A percentile compares a stretch with the other conserved stretches of the same genome.
Evolutionary conservation across 2,888 invertebrate genomes (phyloP).

Genomic region (Nephrotoma flavescens): DNA sequence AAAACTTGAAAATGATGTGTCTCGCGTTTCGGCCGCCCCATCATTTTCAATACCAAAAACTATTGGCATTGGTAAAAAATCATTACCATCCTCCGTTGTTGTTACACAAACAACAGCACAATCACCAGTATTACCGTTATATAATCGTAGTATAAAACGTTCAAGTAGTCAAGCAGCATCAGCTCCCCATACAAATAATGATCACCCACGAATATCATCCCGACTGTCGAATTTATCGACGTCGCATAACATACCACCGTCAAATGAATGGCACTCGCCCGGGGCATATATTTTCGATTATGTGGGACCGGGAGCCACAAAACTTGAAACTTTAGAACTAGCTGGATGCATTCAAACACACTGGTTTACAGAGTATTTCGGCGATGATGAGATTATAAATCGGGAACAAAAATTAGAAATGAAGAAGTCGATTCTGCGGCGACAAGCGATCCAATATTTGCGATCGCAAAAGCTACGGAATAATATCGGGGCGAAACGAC

Average conservation of each 20-base stretch:
- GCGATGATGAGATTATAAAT: constrained; percentile 8
- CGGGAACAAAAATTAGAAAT: constrained; percentile 29
- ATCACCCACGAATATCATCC: constrained; percentile 41
- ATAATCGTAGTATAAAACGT: background rate
- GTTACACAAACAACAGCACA: background rate
- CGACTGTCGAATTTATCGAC: background rate
- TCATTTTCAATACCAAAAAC: background rate
- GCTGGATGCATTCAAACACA: constrained; percentile 23
- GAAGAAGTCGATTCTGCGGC: constrained; percentile 23
- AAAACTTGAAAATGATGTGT: background rate
- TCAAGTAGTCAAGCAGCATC: background rate
- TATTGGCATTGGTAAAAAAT: background rate
- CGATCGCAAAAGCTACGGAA: constrained; percentile 24
- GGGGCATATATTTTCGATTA: constrained; percentile 35
- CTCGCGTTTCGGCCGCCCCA: background rate
- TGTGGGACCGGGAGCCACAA: constrained; percentile 17
- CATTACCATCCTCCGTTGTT: background rate
- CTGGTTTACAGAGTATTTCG: constrained; percentile 19
- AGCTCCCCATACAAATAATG: constrained; percentile 13
- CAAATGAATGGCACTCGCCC: constrained; percentile 35
- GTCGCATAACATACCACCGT: background rate
- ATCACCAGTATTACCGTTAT: background rate
- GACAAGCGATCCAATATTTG: constrained; percentile 27
- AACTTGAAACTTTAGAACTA: constrained; percentile 13
- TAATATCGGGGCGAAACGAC: constrained; percentile 21